Evolutionary conservation across 2,113 vertebrate genomes (phyloP).

Genomic region (Crotalus viridis): DNA sequence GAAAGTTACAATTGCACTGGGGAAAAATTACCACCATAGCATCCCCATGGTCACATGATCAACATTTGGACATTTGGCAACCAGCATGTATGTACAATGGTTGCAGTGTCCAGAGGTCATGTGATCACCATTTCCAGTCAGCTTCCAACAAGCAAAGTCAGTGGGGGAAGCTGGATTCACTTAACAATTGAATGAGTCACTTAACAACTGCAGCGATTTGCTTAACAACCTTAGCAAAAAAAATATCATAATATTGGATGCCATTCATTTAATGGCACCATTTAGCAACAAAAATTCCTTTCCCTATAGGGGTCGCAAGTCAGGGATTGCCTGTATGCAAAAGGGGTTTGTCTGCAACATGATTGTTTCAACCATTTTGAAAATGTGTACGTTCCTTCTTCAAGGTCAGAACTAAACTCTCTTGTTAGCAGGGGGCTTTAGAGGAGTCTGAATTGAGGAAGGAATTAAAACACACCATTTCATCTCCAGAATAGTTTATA

Average conservation of each 20-base stretch:
- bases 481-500: not conserved
- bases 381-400: not conserved
- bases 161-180: not conserved
- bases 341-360: not conserved
- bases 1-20: not conserved
- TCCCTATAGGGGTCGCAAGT: not conserved
- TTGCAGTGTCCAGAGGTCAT: not conserved
- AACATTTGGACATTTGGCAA: not conserved
- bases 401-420: not conserved
- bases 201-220: no score
- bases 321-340: not conserved
- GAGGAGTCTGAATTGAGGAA: not conserved
- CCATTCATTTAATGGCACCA: not conserved
- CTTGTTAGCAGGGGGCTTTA: not conserved
- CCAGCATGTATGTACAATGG: not conserved
- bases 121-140: not conserved
- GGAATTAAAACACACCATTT: not conserved
- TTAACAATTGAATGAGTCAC: not conserved
- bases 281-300: not conserved
- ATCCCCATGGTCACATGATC: not conserved
- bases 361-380: not conserved
- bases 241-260: not conserved
- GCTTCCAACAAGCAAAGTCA: not conserved
- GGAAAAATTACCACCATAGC: not conserved
- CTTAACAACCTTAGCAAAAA: not conserved